phyloP scores from a whole-genome alignment of 2,113 vertebrate species.

The Stomatorhinus ivindoensis region DNA sequence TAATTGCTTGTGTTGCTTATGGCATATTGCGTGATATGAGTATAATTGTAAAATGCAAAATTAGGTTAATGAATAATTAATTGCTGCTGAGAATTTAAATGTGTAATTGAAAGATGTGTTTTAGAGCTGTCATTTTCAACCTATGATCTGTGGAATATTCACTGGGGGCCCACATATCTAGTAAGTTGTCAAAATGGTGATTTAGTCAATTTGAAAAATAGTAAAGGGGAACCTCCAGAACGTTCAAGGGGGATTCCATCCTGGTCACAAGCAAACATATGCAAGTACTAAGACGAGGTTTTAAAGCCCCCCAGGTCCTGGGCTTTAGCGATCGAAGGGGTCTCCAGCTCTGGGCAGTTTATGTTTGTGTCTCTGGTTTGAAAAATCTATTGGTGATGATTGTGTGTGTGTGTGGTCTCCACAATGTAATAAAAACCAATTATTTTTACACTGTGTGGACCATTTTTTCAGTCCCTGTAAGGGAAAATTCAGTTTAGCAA shows the following conservation, averaged over 20 bases:
- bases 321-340: background rate
- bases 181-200: background rate
- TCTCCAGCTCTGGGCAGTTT: background rate
- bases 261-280: background rate
- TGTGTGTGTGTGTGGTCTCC: background rate
- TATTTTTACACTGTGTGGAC: too few relatives aligned
- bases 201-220: background rate
- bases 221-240: background rate
- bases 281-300: background rate
- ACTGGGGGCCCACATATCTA: background rate
- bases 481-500: too few relatives aligned
- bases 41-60: background rate
- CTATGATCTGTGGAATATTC: background rate
- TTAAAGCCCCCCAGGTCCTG: background rate
- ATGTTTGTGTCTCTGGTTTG: background rate
- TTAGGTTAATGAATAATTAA: background rate
- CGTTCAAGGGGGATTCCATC: background rate
- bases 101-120: background rate
- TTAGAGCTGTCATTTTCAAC: background rate
- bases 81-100: background rate
- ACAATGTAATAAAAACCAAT: too few relatives aligned
- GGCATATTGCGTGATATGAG: background rate
- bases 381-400: background rate
- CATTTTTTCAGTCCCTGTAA: too few relatives aligned
- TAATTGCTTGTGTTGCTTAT: background rate